These are phyloP conservation scores for Lasioglossum albipes DNA, from an alignment of 1,140 invertebrate species.

Conservation along the genomic window DNA sequence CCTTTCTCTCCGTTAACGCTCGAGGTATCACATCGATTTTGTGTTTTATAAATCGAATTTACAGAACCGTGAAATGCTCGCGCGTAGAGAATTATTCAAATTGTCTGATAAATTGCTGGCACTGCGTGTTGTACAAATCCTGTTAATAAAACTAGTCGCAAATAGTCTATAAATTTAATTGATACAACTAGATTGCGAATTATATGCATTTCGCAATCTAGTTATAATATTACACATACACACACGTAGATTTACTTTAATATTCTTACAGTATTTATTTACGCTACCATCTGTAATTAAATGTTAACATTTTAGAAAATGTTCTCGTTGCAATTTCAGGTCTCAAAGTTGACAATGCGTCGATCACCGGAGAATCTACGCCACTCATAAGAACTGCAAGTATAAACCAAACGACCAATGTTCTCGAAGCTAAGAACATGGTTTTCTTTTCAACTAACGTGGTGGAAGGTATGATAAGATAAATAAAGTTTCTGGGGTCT, in stretches of 20 bases:
- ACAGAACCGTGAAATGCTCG: neutral
- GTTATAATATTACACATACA: too few species aligned
- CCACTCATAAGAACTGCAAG: slow-evolving; percentile 93
- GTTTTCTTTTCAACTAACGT: slow-evolving; percentile 98
- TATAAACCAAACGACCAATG: slow-evolving; percentile 94
- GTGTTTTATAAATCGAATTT: slow-evolving; percentile 21
- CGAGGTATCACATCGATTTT: slow-evolving; percentile 43
- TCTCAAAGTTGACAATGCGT: slow-evolving; percentile 94
- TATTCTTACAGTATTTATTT: too few species aligned
- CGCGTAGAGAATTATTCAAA: neutral
- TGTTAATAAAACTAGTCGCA: neutral
- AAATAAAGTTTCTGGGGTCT: neutral
- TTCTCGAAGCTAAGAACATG: slow-evolving; percentile 96
- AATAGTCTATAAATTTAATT: neutral
- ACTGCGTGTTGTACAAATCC: too few species aligned
- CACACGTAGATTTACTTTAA: too few species aligned
- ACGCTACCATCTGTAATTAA: neutral
- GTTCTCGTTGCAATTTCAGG: slow-evolving; percentile 72
- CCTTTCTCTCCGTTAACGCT: slow-evolving; percentile 57
- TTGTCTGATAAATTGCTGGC: neutral
- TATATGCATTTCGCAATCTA: too few species aligned
- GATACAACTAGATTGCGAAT: too few species aligned
- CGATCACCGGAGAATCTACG: slow-evolving; percentile 97
- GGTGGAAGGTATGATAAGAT: slow-evolving; percentile 88
- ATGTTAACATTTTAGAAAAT: too few species aligned